Conservation (phyloP, 2,888 invertebrate species). For the Tipula confusa region DNA sequence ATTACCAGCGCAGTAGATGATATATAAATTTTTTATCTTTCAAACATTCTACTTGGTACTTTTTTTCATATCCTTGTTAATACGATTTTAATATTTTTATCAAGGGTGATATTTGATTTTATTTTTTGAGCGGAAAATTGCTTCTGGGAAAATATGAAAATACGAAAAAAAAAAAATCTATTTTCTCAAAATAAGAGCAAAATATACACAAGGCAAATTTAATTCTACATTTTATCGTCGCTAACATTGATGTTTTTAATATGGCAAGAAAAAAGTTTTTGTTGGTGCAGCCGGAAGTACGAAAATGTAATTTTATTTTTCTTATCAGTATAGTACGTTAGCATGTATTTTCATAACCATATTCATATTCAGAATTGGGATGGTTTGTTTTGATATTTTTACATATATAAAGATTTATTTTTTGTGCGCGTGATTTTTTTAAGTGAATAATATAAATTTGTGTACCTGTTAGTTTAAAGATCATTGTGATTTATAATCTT, state of each 20-base stretch:
- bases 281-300: not conserved
- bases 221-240: not conserved
- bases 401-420: not conserved
- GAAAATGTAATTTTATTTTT: not conserved
- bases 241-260: not conserved
- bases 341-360: not conserved
- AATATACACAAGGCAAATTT: not conserved
- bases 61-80: not conserved
- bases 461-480: not conserved
- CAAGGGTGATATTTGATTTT: conserved; percentile 25
- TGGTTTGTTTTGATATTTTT: not conserved
- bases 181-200: not conserved
- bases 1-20: not conserved
- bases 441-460: conserved; percentile 20
- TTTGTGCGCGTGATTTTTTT: not conserved
- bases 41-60: not conserved
- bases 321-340: not conserved
- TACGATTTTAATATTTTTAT: conserved; percentile 20
- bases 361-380: not conserved
- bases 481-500: conserved; percentile 12
- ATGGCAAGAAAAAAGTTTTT: not conserved
- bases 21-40: not conserved
- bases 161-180: not conserved
- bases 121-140: not conserved
- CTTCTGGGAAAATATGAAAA: conserved; percentile 3